Base-by-base conservation (phyloP, 2,113 vertebrate genomes). In the Marmota monax region DNA sequence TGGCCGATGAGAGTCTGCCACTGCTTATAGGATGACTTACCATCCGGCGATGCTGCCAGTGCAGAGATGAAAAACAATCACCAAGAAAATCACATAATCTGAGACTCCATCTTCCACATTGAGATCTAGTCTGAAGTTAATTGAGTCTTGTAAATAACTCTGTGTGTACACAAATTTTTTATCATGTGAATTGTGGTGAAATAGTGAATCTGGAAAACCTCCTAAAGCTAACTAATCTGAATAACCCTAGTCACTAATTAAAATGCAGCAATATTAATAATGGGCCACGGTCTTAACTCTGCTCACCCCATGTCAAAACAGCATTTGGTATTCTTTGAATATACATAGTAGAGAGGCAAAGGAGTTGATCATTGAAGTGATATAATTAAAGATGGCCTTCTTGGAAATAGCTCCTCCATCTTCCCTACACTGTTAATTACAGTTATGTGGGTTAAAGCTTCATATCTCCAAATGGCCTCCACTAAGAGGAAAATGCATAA, bases 191-290 rank as follows among this genome's bases (percentile, higher is more conserved):
- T 84, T 79, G 79, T 42, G 22, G 72, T 18, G 23, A 32, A 83
- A 87, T 37, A 96, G 10, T 76, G n/a, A 89, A 95, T 92, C n/a
- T 78, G 80, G 82, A 72, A 97, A 94, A 88, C 25, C 51, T 13
- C 58, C 90, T 65, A 67, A 80, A 84, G 58, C 29, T 53, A 84
- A 84, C 42, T 80, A 29, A 53, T 90, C 11, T 61, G 80, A 84
- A 80, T 90, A 70, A 0, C 20, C n/a, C 6, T 51, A 63, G 32
- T 39, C 32, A 42, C 73, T 86, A 42, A 94, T 84, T 92, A 70
- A 85, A 90, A 80, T 94, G 32, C 23, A 90, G 67, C 25, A 83
- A 72, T 83, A 48, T 94, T 72, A 90, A 89, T 53, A 72, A 88
- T 14, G 6, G 29, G 20, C 7, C 42, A 89, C 37, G 72, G 34